phyloP scores from a whole-genome alignment of 2,113 vertebrate species.

The Ailuropoda melanoleuca region DNA sequence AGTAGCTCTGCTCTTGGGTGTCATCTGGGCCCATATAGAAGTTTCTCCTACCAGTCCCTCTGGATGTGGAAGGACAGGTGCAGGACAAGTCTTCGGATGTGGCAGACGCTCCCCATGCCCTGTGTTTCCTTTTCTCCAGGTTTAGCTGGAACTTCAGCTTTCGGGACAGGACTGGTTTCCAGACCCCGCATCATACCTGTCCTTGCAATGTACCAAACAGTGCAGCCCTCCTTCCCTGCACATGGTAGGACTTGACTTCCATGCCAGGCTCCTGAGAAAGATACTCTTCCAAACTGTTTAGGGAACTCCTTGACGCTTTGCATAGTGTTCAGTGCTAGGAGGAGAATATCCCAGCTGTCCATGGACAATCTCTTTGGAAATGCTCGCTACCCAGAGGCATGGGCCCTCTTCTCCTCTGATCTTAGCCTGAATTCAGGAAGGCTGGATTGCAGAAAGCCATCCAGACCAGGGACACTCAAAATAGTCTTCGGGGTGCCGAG shows the following conservation, averaged over 20 bases:
- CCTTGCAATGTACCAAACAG: neutral
- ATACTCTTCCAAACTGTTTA: neutral
- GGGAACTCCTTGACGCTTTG: neutral
- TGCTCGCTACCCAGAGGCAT: neutral
- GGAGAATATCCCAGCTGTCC: neutral
- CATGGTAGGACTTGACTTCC: neutral
- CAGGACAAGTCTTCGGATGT: neutral
- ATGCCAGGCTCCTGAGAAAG: neutral
- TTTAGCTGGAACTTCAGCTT: neutral
- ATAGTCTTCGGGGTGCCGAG: neutral
- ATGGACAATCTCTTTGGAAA: neutral
- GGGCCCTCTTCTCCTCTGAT: neutral
- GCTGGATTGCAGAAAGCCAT: neutral
- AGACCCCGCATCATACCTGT: neutral
- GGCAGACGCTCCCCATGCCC: neutral
- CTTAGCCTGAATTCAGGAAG: neutral
- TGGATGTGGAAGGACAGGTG: neutral
- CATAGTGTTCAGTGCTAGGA: neutral
- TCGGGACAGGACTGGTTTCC: neutral
- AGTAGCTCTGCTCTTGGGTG: neutral
- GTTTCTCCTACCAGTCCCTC: neutral
- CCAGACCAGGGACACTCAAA: neutral
- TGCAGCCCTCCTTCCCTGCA: neutral
- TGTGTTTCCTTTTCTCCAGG: neutral
- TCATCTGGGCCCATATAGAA: neutral